A percentile compares a stretch with the other conserved stretches of the same genome.
phyloP scores from a whole-genome alignment of 2,113 vertebrate species.

The Pseudopipra pipra region DNA sequence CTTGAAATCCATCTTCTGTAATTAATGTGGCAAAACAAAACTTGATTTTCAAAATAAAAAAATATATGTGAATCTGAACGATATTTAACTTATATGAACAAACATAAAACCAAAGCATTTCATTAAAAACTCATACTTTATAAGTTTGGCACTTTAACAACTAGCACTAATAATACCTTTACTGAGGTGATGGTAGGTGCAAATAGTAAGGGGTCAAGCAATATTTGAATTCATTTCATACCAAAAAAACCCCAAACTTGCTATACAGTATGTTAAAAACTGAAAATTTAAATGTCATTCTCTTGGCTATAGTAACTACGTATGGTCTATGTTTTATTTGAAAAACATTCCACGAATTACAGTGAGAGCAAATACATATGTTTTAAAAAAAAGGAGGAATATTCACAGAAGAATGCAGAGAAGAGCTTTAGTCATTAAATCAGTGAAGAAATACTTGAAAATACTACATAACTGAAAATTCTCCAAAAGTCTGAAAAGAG shows the following conservation, averaged over 20 bases:
- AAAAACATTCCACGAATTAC: not conserved
- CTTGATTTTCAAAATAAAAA: not conserved
- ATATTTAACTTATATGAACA: not conserved
- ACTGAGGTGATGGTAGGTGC: not conserved
- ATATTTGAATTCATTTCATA: not conserved
- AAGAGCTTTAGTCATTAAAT: not conserved
- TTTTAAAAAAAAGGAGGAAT: not conserved
- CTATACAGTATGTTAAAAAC: not conserved
- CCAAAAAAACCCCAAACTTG: not conserved
- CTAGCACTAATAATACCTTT: not conserved
- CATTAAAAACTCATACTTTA: not conserved
- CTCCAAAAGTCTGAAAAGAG: not conserved
- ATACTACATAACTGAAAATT: not conserved
- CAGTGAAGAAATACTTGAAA: not conserved
- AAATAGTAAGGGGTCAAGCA: not conserved
- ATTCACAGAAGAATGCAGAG: not conserved
- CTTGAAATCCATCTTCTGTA: not conserved
- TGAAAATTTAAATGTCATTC: not conserved
- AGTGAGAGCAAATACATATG: accelerated
- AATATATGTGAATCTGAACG: not conserved
- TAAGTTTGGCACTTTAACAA: not conserved
- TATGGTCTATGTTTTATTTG: not conserved
- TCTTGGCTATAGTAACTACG: not conserved
- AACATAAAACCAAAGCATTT: not conserved
- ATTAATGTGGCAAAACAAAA: not conserved